Evolutionary conservation across 2,888 invertebrate species (phyloP), one percentile per base, ranked within the genome.

Genomic region (Strigamia crassipes): DNA sequence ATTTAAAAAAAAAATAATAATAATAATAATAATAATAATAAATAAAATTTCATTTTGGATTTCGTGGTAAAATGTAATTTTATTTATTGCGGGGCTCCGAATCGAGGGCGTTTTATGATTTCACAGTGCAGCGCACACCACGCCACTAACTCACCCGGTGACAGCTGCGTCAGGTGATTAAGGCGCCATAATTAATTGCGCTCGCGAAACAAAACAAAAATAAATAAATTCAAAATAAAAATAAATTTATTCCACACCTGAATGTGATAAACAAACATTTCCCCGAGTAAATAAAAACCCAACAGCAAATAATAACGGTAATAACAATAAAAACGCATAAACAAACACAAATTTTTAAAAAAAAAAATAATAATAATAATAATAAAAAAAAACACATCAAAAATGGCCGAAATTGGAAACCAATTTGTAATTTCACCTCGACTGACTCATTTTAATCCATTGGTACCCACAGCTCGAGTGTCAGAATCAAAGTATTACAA

Each of bases 71-170:
- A 66, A 66, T 66, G 66, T 23, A 66, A 66, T 66, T 66, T 66
- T 66, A 66, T 66, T 66, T 66, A 66, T 66, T 66, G 66, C 66
- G 2, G 2, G 2, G 2, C 13, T 10, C 10, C 9, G 27, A 31
- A 66, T 66, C 66, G 66, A 66, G 66, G 66, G 66, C 66, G 66
- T 66, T 66, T 66, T 66, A 66, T 66, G 66, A 66, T 66, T 66
- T 66, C 66, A 66, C 66, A 66, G 66, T 13, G 66, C 66, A 66
- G 27, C 27, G 66, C 66, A 23, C 66, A 66, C 66, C 66, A 66
- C 27, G 66, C 66, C 31, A 66, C 66, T 66, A 66, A 66, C 15
- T 66, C 66, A 66, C 66, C 66, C 27, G 10, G 23, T 66, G 66
- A 66, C 66, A 66, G 66, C 12, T 66, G 66, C 66, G 66, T 66